phyloP scores from a whole-genome alignment of 37 sponge, comb jelly and placozoan genomes.

The Crambe crambe region DNA sequence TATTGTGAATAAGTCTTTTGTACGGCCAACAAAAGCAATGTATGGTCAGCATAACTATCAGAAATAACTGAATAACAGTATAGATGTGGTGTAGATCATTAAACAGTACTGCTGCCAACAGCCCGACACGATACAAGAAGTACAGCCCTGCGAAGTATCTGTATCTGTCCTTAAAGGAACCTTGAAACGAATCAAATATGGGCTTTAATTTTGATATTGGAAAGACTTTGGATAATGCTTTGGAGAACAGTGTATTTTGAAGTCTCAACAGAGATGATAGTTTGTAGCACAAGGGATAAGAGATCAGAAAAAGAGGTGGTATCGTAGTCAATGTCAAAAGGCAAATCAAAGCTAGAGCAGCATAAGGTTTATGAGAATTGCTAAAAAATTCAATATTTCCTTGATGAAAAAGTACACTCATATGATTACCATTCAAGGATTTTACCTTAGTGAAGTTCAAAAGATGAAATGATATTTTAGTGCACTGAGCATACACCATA shows the following conservation, averaged over 20 bases:
- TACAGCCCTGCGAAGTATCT: slow-evolving; percentile 53
- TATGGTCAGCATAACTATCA: slow-evolving; percentile 11
- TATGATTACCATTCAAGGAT: background rate
- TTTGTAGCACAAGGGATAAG: slow-evolving; percentile 27
- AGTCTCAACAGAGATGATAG: slow-evolving; percentile 3
- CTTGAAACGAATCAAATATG: slow-evolving; percentile 39
- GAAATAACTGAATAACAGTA: background rate
- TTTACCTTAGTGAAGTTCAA: background rate
- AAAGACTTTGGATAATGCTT: background rate
- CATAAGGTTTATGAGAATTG: slow-evolving; percentile 32
- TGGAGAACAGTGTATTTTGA: slow-evolving; percentile 8
- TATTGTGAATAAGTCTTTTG: slow-evolving; percentile 20
- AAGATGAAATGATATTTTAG: slow-evolving; percentile 25
- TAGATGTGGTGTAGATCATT: background rate
- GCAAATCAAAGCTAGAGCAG: slow-evolving; percentile 25
- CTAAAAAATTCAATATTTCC: slow-evolving; percentile 33
- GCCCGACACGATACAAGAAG: slow-evolving; percentile 22
- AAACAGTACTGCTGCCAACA: background rate
- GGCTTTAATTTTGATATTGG: slow-evolving; percentile 20
- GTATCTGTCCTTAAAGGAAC: slow-evolving; percentile 34
- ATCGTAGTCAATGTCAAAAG: background rate
- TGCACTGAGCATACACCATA: slow-evolving; percentile 34
- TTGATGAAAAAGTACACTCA: background rate
- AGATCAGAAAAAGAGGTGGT: slow-evolving; percentile 26
- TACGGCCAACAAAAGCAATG: slow-evolving; percentile 36